These are phyloP conservation scores for Eospalax fontanierii DNA, from an alignment of 2,797 vertebrate species.

Conservation along the genomic window DNA sequence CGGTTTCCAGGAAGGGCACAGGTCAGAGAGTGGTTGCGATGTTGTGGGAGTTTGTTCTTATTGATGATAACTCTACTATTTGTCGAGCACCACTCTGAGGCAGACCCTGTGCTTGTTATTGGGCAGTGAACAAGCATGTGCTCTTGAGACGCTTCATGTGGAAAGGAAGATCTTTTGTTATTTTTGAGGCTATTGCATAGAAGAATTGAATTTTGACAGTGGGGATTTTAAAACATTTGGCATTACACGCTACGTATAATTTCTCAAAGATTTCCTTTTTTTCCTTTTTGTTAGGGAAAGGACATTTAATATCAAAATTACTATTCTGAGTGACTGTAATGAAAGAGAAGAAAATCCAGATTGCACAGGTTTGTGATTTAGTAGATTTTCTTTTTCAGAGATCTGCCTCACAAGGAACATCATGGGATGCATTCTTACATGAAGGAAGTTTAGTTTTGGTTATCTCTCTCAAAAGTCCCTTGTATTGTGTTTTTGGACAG, in stretches of 20 bases:
- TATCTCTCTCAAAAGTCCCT: conserved; percentile 50
- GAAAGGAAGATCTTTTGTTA: neutral
- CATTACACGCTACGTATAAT: neutral
- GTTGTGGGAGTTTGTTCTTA: neutral
- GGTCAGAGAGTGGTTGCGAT: neutral
- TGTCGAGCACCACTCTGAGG: neutral
- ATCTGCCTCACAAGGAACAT: conserved; percentile 55
- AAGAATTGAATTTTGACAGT: neutral
- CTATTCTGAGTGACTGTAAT: conserved; percentile 10
- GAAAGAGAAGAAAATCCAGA: conserved; percentile 26
- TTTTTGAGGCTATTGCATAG: neutral
- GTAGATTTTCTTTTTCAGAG: neutral
- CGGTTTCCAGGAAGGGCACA: conserved; percentile 41
- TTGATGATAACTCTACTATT: neutral
- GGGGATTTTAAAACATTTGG: neutral
- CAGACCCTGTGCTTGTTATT: neutral
- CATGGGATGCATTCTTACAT: neutral
- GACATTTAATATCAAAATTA: conserved; percentile 53
- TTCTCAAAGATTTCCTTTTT: conserved; percentile 63
- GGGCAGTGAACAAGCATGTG: neutral
- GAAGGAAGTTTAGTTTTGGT: conserved; percentile 62
- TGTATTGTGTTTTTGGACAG: conserved; percentile 58
- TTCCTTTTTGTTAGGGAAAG: conserved; percentile 9
- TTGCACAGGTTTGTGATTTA: neutral
- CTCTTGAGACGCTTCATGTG: neutral